phyloP scores from a whole-genome alignment of 2,888 invertebrate genomes.

The Eristalis intricaria region DNA sequence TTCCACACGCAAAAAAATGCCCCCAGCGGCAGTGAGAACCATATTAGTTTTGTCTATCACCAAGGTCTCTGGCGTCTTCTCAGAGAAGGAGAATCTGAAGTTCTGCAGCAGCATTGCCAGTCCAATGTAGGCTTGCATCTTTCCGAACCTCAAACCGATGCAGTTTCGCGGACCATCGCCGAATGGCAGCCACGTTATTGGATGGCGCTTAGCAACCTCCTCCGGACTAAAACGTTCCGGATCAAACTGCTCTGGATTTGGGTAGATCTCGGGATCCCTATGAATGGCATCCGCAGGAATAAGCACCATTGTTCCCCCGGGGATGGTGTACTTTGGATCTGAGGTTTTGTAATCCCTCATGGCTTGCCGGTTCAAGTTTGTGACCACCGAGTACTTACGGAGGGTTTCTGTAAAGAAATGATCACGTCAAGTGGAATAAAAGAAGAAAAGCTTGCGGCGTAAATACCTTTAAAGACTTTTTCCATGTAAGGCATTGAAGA shows the following conservation, averaged over 20 bases:
- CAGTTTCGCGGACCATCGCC: conserved; percentile 79
- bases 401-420: conserved; percentile 82
- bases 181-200: conserved; percentile 77
- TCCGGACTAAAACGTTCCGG: conserved; percentile 84
- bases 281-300: conserved; percentile 82
- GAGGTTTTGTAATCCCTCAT: conserved; percentile 82
- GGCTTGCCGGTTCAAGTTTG: conserved; percentile 82
- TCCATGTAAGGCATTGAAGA: conserved; percentile 82
- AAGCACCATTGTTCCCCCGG: conserved; percentile 77
- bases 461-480: too few species aligned
- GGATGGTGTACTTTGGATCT: conserved; percentile 81
- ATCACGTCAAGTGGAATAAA: too few species aligned
- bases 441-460: too few species aligned
- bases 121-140: conserved; percentile 77
- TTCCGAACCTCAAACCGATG: conserved; percentile 78
- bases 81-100: conserved; percentile 72
- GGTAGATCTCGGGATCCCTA: conserved; percentile 82
- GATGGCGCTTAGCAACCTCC: conserved; percentile 82
- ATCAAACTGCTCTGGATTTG: conserved; percentile 84
- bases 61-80: conserved; percentile 75
- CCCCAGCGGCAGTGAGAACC: conserved; percentile 74
- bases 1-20: conserved; percentile 76
- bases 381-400: conserved; percentile 83
- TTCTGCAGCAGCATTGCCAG: conserved; percentile 63
- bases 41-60: conserved; percentile 72